Base-by-base conservation (phyloP, 2,113 vertebrate species). In the Chunga burmeisteri region DNA sequence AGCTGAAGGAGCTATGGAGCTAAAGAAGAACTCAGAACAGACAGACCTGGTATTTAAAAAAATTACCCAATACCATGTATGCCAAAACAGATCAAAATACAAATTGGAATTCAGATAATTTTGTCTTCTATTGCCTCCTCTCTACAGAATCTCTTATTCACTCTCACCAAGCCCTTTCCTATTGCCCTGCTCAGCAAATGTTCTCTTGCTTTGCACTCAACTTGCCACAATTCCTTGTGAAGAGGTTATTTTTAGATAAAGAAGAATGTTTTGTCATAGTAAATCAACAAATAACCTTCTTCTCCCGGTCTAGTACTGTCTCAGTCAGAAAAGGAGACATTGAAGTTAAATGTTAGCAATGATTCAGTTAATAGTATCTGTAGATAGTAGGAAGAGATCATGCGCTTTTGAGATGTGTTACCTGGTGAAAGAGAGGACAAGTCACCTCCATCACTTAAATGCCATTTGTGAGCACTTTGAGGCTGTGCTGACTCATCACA, bases 261-360 rank as follows among this genome's bases (percentile, higher is more conserved):
- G 40, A 86, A 58, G 13, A 92, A 38, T 68, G 32, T 30, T 72
- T 77, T 81, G 9, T 20, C 32, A 74, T 2, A 42, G 17, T 4
- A 67, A 50, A 78, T 87, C 34, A 84, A 55, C 8, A 81, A 70
- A 66, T 40, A 55, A 21, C 11, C 70, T 86, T 68, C 25, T 70
- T 86, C 42, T 78, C 0, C 0, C 17, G 66, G 19, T 20, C 68
- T 73, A 1, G 1, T 25, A 36, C 21, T 26, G 17, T 49, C 14
- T 40, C 16, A 77, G 17, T 4, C 40, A 66, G n/a, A 52, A 91
- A 73, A 91, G 11, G 32, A 72, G n/a, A 55, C 12, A 38, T 56
- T 65, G 72, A 50, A 62, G 34, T 38, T 53, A 73, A 87, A 70
- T 53, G 25, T 27, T 63, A 91, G 32, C 61, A 49, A 36, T 34